Evolutionary conservation across 2,888 invertebrate genomes (phyloP), one percentile per base, ranked within the genome.

Genomic region (Seira sanloemensis): DNA sequence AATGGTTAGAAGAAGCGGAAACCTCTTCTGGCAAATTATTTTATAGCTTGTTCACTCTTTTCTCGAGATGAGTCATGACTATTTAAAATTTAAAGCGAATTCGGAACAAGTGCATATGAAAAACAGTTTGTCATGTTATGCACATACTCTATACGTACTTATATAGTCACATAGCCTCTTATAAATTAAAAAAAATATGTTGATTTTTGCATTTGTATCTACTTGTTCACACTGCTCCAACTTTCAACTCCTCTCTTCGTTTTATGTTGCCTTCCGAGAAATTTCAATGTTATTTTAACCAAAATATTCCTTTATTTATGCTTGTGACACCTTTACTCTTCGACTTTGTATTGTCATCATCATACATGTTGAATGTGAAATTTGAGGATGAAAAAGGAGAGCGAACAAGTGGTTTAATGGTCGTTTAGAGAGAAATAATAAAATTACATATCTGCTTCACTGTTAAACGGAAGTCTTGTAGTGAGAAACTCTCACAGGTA

Each of bases 401-500:
- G 73, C 79, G 26, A 79, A 81, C 80, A 81, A 75, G 80, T 81
- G 69, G 80, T 62, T 81, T 81, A 81, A 81, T 81, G 68, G 67
- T 68, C 24, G 21, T 50, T 23, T 5, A 37, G 19, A n/a, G n/a
- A 37, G 12, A 37, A 37, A 37, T 37, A 37, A 37, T 50, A 72
- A 21, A 46, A 50, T 19, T 24, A 72, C 12, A 77, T 37, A 12
- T 37, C 37, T n/a, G 37, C 37, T 37, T 37, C 21, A 81, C 80
- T 62, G 80, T 81, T 81, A 75, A 75, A 46, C 80, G 80, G 80
- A 81, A 81, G 69, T 37, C 37, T 4, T 7, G 5, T 7, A 37
- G 12, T 37, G 37, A 4, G 12, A 4, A 37, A 7, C 12, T 37
- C 37, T 37, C 37, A 37, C 37, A 37, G 37, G 37, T 37, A 12